A percentile compares a stretch with the other conserved stretches of the same genome.
These are phyloP conservation scores for Nasalis larvatus DNA, from an alignment of 2,113 vertebrate genomes.

Conservation along the genomic window DNA sequence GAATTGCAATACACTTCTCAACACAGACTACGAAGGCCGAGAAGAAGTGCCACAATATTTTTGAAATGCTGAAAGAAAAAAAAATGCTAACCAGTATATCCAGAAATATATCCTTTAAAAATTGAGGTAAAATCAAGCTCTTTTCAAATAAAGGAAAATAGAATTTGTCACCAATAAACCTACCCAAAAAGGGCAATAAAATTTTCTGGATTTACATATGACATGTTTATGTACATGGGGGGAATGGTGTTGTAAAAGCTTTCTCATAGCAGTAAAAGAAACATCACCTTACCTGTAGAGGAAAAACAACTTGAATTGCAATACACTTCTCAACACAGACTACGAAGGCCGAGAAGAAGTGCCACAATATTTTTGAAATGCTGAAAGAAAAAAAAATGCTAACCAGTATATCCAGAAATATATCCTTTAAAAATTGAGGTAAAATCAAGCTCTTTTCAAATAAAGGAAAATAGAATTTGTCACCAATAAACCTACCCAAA, in stretches of 20 bases:
- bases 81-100: neutral
- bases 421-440: neutral
- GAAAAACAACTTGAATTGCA: neutral
- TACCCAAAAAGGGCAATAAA: neutral
- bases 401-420: neutral
- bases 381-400: neutral
- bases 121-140: neutral
- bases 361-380: neutral
- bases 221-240: too few relatives aligned
- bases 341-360: neutral
- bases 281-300: neutral
- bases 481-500: neutral
- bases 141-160: neutral
- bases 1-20: neutral
- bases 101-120: neutral
- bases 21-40: neutral
- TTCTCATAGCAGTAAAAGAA: neutral
- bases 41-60: neutral
- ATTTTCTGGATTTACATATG: neutral
- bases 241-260: neutral
- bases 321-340: neutral
- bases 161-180: neutral
- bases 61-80: neutral
- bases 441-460: neutral
- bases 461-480: neutral